Base-by-base conservation (phyloP, 1,140 invertebrate species). In the Drosophila tsacasi region DNA sequence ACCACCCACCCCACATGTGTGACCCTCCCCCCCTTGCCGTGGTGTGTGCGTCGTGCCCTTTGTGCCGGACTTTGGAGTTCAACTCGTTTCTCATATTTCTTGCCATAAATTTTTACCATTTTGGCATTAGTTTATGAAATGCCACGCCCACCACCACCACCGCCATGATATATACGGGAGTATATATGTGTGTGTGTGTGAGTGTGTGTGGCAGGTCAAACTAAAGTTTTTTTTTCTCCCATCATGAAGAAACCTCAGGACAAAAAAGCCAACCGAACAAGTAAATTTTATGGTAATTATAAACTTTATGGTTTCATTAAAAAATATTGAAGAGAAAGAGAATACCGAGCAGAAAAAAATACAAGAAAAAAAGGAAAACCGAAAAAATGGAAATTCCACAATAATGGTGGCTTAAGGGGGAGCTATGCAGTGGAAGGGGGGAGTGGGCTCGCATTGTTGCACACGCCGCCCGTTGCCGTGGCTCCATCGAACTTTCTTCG, bases 261-360 rank as follows among this genome's bases (percentile, higher is more conserved):
- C 49, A 75, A 74, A 74, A 78, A 79, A 68, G 27, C 59, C 46
- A 72, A 46, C 47, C 49, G 79, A 65, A 80, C 76, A 77, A 77
- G 75, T 89, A 74, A 68, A 87, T 89, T 89, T 81, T 83, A 81
- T 73, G 84, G 84, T 87, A 87, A 89, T 87, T 87, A 87, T 81
- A 87, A 87, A 89, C 84, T 87, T 87, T 87, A 81, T 72, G 81
- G 66, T 81, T 87, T 84, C 81, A 81, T 81, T 74, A 81, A 83
- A 79, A 80, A 69, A 75, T 77, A 69, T 82, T 83, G 61, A 42
- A 76, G 44, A 62, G 67, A n/a, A n/a, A 62, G 67, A 44, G 37
- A 67, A 42, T 15, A 21, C 19, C 19, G 39, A 25, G 57, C 42
- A 47, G 59, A 32, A 9, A 19, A 19, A 17, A 47, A 64, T 37